Evolutionary conservation across 2,888 invertebrate genomes (phyloP).

Genomic region (Adelphocoris suturalis): DNA sequence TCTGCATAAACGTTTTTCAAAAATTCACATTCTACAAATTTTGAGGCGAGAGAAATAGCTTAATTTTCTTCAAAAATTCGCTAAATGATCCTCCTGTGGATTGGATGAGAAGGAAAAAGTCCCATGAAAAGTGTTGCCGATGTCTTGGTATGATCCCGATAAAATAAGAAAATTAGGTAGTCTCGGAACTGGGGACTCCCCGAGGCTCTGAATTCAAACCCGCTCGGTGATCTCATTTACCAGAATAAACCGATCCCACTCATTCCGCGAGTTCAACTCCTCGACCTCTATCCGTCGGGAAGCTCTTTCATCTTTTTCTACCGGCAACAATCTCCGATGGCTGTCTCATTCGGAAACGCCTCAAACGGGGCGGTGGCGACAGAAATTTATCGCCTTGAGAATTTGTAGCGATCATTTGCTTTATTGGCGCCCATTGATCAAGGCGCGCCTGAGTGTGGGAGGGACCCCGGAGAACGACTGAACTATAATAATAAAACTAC

Average conservation of each 20-base stretch:
- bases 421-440: slow-evolving; percentile 15
- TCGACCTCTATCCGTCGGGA: not conserved
- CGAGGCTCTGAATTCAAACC: not conserved
- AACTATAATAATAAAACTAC: not conserved
- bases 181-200: not conserved
- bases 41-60: too few relatives aligned
- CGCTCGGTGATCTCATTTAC: slow-evolving; percentile 36
- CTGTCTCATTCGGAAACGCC: not conserved
- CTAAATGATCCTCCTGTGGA: too few relatives aligned
- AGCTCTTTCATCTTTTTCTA: not conserved
- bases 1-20: too few relatives aligned
- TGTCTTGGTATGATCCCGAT: too few relatives aligned
- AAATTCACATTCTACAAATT: too few relatives aligned
- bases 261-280: not conserved
- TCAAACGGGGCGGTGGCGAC: not conserved
- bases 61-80: too few relatives aligned
- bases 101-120: too few relatives aligned
- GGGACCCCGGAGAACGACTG: not conserved
- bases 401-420: not conserved
- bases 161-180: too few relatives aligned
- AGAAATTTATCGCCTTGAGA: not conserved
- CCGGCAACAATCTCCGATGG: slow-evolving; percentile 1
- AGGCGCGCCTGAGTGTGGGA: slow-evolving; percentile 4
- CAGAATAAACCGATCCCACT: slow-evolving; percentile 18
- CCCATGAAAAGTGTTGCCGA: too few relatives aligned